Evolutionary conservation across 2,888 invertebrate species (phyloP).

Genomic region (Ochropleura leucogaster): DNA sequence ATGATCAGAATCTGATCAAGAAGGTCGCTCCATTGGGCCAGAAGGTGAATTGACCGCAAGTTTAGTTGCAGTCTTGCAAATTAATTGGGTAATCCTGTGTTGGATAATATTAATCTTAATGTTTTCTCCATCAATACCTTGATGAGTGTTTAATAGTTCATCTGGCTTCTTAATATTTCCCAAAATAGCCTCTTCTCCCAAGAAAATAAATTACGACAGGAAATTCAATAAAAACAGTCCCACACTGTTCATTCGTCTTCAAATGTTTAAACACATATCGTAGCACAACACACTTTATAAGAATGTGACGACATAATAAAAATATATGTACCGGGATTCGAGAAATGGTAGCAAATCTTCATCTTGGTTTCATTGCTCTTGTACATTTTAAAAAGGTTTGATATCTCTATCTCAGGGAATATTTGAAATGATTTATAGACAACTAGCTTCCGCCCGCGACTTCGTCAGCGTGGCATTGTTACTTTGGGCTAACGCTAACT

Average conservation of each 20-base stretch:
- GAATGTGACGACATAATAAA: background rate
- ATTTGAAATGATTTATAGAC: background rate
- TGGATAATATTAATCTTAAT: background rate
- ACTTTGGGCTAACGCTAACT: too few species aligned
- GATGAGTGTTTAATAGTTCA: too few species aligned
- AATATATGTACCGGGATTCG: conserved; percentile 8
- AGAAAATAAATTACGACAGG: background rate
- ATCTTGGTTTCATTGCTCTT: conserved; percentile 10
- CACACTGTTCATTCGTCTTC: background rate
- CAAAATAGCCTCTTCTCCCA: background rate
- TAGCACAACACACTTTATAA: background rate
- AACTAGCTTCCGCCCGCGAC: too few species aligned
- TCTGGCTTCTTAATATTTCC: background rate
- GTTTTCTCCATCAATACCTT: too few species aligned
- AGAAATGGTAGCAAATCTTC: background rate
- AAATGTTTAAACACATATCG: conserved; percentile 20
- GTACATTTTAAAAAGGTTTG: background rate
- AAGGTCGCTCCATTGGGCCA: background rate
- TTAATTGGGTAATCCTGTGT: background rate
- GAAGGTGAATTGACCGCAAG: background rate
- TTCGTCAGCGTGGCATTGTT: too few species aligned
- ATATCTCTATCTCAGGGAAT: background rate
- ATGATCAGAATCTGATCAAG: background rate
- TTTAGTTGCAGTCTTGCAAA: background rate
- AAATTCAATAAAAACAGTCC: background rate